These are phyloP conservation scores for Hyperoplus immaculatus DNA, from an alignment of 2,797 vertebrate species.

Conservation along the genomic window DNA sequence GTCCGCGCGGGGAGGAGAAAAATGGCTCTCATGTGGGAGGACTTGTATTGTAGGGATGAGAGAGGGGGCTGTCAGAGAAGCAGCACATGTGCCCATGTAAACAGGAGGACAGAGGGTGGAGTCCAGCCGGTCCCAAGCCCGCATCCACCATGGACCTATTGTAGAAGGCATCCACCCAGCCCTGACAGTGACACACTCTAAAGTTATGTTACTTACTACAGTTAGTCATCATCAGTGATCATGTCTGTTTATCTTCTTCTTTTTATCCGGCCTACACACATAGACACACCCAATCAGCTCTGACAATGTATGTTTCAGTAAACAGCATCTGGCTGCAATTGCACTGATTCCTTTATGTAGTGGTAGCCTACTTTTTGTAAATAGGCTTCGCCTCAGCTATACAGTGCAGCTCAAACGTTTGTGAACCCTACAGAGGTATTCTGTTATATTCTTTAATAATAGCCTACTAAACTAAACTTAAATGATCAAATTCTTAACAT, in stretches of 20 bases:
- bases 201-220: not conserved
- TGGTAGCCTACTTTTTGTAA: too few relatives aligned
- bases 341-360: not conserved
- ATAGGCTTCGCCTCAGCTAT: too few relatives aligned
- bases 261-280: not conserved
- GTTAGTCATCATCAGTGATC: not conserved
- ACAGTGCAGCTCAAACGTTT: too few relatives aligned
- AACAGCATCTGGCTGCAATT: not conserved
- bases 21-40: slow-evolving; percentile 73
- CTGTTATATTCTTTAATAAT: too few relatives aligned
- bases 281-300: not conserved
- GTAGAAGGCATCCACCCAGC: not conserved
- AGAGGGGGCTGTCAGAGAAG: slow-evolving; percentile 73
- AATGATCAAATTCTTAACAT: too few relatives aligned
- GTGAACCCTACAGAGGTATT: too few relatives aligned
- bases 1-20: slow-evolving; percentile 73
- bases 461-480: too few relatives aligned
- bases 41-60: slow-evolving; percentile 57
- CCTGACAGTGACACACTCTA: not conserved
- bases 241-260: too few relatives aligned
- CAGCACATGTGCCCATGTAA: slow-evolving; percentile 84
- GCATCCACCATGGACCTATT: slow-evolving; percentile 16
- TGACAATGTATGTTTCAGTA: not conserved
- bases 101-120: slow-evolving; percentile 80
- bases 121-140: slow-evolving; percentile 54